Percentiles rank a stretch among this genome's conserved stretches.
Conservation (phyloP, 2,797 vertebrate species). For the Bradypodion pumilum region DNA sequence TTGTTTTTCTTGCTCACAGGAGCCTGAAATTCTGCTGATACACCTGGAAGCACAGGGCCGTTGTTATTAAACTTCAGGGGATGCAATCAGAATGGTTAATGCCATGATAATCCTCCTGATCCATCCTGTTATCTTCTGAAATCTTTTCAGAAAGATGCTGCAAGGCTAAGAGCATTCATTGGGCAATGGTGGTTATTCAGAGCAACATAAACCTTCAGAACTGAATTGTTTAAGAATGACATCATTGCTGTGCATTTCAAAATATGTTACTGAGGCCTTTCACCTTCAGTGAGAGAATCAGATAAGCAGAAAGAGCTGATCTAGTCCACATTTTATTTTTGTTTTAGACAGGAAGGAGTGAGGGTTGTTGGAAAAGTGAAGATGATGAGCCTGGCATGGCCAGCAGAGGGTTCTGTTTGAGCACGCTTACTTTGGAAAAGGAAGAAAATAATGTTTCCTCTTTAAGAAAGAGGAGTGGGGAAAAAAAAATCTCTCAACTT, state of each 20-base stretch:
- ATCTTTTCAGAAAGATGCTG: slow-evolving; percentile 24
- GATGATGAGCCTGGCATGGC: neutral
- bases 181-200: slow-evolving; percentile 39
- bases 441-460: neutral
- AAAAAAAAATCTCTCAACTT: slow-evolving; percentile 7
- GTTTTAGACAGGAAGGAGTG: neutral
- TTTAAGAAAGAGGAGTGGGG: neutral
- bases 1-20: slow-evolving; percentile 50
- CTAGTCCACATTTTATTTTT: neutral
- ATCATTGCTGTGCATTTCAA: slow-evolving; percentile 34
- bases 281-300: rapidly evolving
- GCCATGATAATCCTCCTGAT: slow-evolving; percentile 63
- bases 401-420: neutral
- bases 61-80: slow-evolving; percentile 65
- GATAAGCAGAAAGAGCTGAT: neutral
- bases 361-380: neutral
- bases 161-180: slow-evolving; percentile 31
- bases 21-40: slow-evolving; percentile 52
- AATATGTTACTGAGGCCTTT: neutral
- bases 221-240: slow-evolving; percentile 28
- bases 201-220: slow-evolving; percentile 37
- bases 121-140: slow-evolving; percentile 20
- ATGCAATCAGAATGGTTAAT: slow-evolving; percentile 66
- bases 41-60: slow-evolving; percentile 47
- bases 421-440: neutral